phyloP scores from a whole-genome alignment of 2,797 vertebrate genomes.

The Stomatorhinus walkeri region DNA sequence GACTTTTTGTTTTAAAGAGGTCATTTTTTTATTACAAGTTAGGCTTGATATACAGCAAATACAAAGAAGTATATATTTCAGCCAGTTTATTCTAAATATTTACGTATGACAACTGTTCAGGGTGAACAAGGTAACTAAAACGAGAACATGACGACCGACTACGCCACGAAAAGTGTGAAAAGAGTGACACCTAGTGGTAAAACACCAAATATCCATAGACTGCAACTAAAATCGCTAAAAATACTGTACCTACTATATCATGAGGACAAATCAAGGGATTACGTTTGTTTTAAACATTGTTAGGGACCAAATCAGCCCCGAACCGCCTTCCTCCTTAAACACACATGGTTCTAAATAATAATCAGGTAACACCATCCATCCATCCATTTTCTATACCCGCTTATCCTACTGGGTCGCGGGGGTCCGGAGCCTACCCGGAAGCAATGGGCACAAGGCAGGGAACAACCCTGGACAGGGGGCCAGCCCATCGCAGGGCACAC shows the following conservation, averaged over 20 bases:
- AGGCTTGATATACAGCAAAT: neutral
- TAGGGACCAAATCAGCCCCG: neutral
- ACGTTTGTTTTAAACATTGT: neutral
- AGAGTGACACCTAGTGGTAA: constrained; percentile 18
- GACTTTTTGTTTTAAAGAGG: neutral
- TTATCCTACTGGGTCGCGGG: no score
- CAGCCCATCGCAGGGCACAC: no score
- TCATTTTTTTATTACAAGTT: neutral
- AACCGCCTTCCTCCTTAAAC: neutral
- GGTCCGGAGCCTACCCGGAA: no score
- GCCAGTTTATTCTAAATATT: neutral
- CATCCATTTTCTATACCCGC: no score
- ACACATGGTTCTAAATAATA: neutral
- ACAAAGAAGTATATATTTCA: neutral
- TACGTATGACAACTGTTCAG: neutral
- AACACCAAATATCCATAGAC: neutral
- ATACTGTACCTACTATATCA: neutral
- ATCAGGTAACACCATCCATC: neutral
- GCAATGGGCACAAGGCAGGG: no score
- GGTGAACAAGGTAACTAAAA: neutral
- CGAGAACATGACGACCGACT: neutral
- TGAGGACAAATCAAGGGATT: neutral
- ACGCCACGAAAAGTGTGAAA: neutral
- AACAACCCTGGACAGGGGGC: no score
- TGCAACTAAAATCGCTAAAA: neutral